Evolutionary conservation across 2,113 vertebrate genomes (phyloP).

Genomic region (Myrmecophaga tridactyla): DNA sequence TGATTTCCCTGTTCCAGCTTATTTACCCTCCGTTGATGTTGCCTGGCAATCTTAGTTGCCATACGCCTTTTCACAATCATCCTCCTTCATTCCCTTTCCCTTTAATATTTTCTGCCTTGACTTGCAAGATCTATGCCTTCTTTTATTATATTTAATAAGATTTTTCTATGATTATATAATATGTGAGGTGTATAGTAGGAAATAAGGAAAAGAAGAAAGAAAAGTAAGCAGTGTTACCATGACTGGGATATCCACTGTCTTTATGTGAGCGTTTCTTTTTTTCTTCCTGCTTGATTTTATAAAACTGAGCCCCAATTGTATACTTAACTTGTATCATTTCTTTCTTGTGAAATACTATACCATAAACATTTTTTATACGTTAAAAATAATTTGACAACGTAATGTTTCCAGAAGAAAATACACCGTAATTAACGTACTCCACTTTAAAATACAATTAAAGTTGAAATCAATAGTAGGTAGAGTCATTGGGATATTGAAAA

Average conservation of each 20-base stretch:
- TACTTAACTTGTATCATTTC: not conserved
- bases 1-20: not conserved
- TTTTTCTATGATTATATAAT: not conserved
- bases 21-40: not conserved
- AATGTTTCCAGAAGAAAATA: not conserved
- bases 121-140: not conserved
- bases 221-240: not conserved
- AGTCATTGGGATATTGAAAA: not conserved
- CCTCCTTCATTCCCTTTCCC: not conserved
- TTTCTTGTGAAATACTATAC: not conserved
- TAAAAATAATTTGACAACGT: not conserved
- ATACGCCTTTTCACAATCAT: not conserved
- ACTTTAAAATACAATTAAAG: not conserved
- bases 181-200: not conserved
- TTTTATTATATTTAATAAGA: not conserved
- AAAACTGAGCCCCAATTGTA: not conserved
- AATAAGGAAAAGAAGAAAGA: not conserved
- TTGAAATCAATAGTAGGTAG: not conserved
- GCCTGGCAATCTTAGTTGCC: not conserved
- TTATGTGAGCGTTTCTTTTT: not conserved
- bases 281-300: not conserved
- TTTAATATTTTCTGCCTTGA: not conserved
- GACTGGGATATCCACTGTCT: not conserved
- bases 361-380: not conserved
- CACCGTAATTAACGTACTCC: not conserved